phyloP scores from a whole-genome alignment of 2,888 invertebrate genomes.

The Cetonia aurata region DNA sequence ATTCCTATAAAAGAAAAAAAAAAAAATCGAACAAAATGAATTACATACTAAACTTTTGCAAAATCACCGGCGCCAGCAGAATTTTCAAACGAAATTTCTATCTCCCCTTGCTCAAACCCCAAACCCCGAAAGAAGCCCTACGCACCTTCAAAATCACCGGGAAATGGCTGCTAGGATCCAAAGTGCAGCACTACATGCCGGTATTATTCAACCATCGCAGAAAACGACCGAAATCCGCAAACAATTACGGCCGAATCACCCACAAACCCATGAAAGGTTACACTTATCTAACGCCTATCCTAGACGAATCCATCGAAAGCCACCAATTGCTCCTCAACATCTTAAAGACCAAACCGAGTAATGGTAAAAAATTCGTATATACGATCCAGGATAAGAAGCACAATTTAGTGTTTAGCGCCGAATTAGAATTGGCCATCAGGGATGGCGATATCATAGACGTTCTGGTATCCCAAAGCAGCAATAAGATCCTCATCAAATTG shows the following conservation, averaged over 20 bases:
- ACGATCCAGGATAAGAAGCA: constrained; percentile 81
- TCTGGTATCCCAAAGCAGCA: constrained; percentile 81
- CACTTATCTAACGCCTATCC: constrained; percentile 80
- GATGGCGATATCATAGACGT: constrained; percentile 84
- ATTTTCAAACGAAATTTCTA: constrained; percentile 87
- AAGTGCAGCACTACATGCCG: constrained; percentile 85
- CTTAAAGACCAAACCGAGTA: constrained; percentile 71
- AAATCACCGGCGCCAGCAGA: constrained; percentile 85
- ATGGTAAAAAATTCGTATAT: constrained; percentile 77
- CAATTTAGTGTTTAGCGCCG: constrained; percentile 80
- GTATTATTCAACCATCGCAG: constrained; percentile 72
- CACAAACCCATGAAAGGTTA: constrained; percentile 78
- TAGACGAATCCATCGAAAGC: constrained; percentile 76
- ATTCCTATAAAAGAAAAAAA: too few species aligned
- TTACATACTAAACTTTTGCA: constrained; percentile 74
- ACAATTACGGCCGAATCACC: constrained; percentile 74
- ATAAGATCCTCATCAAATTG: constrained; percentile 79
- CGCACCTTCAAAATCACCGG: constrained; percentile 86
- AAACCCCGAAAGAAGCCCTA: constrained; percentile 85
- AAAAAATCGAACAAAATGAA: constrained; percentile 56
- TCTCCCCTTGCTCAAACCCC: constrained; percentile 84
- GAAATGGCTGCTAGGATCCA: constrained; percentile 79
- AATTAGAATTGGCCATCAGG: constrained; percentile 80
- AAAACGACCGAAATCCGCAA: constrained; percentile 62
- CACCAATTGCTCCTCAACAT: constrained; percentile 75